Base-by-base conservation (phyloP, 1,140 invertebrate species). In the Drosophila lacteicornis region DNA sequence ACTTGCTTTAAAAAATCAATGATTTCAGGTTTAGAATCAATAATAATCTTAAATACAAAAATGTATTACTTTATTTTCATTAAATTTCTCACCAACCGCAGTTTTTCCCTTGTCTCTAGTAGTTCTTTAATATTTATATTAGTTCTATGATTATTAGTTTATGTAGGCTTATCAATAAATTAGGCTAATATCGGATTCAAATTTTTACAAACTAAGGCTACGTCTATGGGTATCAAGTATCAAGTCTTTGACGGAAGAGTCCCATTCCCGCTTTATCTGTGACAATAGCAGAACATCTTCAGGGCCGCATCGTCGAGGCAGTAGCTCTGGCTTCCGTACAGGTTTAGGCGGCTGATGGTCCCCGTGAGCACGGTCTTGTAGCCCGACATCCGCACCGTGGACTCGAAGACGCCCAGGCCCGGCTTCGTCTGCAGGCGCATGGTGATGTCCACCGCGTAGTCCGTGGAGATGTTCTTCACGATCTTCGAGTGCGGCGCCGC, bases 241-340 rank as follows among this genome's bases (percentile, higher is more conserved):
- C 45, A 80, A 79, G 76, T 80, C 77, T 79, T 79, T 73, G 55
- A 58, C 9, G 15, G 17, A 36, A 30, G 30, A 42, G 6, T 47
- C 66, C 7, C 7, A 38, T 22, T 13, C 36, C 36, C 27, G 15
- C 9, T 22, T 40, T 62, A 92, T 83, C 86, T 84, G 57, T 93
- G 92, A 79, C 96, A 97, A 88, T 95, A 97, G 93, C 96, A 97
- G 92, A 97, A 97, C 58, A 97, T 94, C 86, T 97, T 96, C 30
- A 97, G 93, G 77, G 95, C 94, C 78, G 95, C 96, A 80, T 97
- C 95, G 57, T 95, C 94, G 27, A 97, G 94, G 86, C 97, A 98
- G 73, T 93, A 93, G 92, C 96, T 97, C 91, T 97, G 96, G 62
- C 95, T 94, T 6, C 96, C 96, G 78, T 97, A 97, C n/a, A 96